Evolutionary conservation across 2,888 invertebrate genomes (phyloP).

Genomic region (Alcis repandata): DNA sequence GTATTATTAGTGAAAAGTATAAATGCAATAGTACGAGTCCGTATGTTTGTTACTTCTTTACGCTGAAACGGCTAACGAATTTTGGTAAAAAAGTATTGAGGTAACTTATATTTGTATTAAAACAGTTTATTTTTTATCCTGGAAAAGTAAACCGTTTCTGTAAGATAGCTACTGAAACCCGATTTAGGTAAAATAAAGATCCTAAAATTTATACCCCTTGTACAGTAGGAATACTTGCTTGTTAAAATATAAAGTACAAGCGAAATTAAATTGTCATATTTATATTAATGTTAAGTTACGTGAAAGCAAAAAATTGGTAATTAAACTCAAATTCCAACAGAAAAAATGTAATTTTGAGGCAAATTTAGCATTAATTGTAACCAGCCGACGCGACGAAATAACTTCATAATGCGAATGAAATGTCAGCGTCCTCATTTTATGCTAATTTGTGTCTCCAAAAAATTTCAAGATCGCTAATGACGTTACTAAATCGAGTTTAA

Average conservation of each 20-base stretch:
- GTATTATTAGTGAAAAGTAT: too few relatives aligned
- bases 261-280: constrained; percentile 5
- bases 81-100: too few relatives aligned
- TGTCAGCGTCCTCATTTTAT: constrained; percentile 15
- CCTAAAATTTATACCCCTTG: background rate
- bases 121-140: too few relatives aligned
- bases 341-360: constrained; percentile 14
- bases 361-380: constrained; percentile 19
- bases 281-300: constrained; percentile 2
- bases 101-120: too few relatives aligned
- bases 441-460: constrained; percentile 10
- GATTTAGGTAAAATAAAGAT: background rate
- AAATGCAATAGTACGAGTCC: too few relatives aligned
- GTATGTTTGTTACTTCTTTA: too few relatives aligned
- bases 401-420: constrained; percentile 17
- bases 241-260: background rate
- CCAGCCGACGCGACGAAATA: constrained; percentile 11
- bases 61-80: too few relatives aligned
- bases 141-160: too few relatives aligned
- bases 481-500: constrained; percentile 11
- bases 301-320: constrained; percentile 24
- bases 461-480: constrained; percentile 9
- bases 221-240: background rate
- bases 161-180: too few relatives aligned
- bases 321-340: constrained; percentile 23